Evolutionary conservation across 1,140 invertebrate genomes (phyloP), one percentile per base, ranked within the genome.

Genomic region (Pseudomyrmex cubaensis): DNA sequence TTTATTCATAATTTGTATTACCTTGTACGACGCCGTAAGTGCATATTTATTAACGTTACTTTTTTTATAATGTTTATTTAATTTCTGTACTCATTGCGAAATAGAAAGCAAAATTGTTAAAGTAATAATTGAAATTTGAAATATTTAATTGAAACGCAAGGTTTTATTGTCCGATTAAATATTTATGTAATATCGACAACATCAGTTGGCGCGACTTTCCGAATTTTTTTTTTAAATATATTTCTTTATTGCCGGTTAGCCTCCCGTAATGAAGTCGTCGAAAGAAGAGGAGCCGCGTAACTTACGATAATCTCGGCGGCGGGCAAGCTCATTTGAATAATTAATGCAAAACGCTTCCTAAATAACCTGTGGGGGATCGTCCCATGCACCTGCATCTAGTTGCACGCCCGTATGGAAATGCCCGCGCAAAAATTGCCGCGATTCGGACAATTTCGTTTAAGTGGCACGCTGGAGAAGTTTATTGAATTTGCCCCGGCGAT

Each of bases 271-370:
- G 87, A 92, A 93, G 90, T 90, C 85, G 90, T 91, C 77, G 76
- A 54, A 88, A 89, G 85, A 88, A 89, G 85, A 83, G 84, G 84
- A 84, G 87, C 75, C 66, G 67, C 85, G 89, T 92, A 93, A 94
- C 92, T 93, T 93, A 93, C 93, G 91, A 92, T 92, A 92, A 93
- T 93, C 91, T 91, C 82, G 85, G 83, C 7, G 20, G 64, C 84
- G 92, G 90, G 87, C 83, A 86, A 82, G 76, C 90, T 92, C 90
- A 93, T 93, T 94, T 93, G 91, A 93, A 93, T 94, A 94, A 94
- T 94, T 94, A 94, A 94, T 93, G 93, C 93, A 94, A 94, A 94
- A 93, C 90, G 90, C 91, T 91, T 92, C 90, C 91, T 93, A 93
- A 94, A 93, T 93, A 93, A 93, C 92, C 89, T 85, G 90, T 83